Percentiles rank a stretch among this genome's conserved stretches.
Conservation (phyloP, 2,888 invertebrate genomes). For the Nomada lathburiana region DNA sequence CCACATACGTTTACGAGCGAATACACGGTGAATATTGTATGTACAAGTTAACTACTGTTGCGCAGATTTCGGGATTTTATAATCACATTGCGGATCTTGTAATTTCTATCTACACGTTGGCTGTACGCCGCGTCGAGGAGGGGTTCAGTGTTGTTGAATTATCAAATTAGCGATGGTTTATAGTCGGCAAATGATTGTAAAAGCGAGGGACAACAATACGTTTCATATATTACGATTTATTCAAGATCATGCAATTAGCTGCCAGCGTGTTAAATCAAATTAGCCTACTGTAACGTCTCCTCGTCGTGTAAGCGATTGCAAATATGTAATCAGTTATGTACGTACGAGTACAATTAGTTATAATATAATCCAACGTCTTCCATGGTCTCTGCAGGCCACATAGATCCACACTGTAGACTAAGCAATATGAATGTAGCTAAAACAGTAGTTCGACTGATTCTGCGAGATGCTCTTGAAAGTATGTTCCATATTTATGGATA, state of each 20-base stretch:
- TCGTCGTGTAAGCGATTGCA: slow-evolving; percentile 47
- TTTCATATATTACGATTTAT: slow-evolving; percentile 14
- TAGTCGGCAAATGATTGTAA: neutral
- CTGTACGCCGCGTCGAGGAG: slow-evolving; percentile 32
- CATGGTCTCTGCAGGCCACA: slow-evolving; percentile 58
- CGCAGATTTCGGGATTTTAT: slow-evolving; percentile 81
- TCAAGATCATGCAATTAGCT: slow-evolving; percentile 20
- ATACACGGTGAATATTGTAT: slow-evolving; percentile 67
- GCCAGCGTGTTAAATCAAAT: slow-evolving; percentile 11
- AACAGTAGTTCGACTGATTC: slow-evolving; percentile 38
- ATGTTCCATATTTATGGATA: neutral
- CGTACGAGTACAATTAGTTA: slow-evolving; percentile 70
- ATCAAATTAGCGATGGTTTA: neutral
- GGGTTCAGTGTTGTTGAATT: slow-evolving; percentile 14
- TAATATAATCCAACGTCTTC: slow-evolving; percentile 78
- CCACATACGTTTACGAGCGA: slow-evolving; percentile 66
- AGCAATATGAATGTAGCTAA: slow-evolving; percentile 59
- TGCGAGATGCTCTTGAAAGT: slow-evolving; percentile 44
- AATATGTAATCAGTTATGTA: slow-evolving; percentile 67
- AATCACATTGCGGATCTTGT: slow-evolving; percentile 74
- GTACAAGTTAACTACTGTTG: slow-evolving; percentile 79
- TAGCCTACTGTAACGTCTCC: slow-evolving; percentile 40
- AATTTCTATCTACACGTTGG: slow-evolving; percentile 71
- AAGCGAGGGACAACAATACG: neutral
- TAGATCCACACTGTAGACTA: slow-evolving; percentile 68